Base-by-base conservation (phyloP, 2,797 vertebrate genomes). In the Amblyopsis hoosieri region DNA sequence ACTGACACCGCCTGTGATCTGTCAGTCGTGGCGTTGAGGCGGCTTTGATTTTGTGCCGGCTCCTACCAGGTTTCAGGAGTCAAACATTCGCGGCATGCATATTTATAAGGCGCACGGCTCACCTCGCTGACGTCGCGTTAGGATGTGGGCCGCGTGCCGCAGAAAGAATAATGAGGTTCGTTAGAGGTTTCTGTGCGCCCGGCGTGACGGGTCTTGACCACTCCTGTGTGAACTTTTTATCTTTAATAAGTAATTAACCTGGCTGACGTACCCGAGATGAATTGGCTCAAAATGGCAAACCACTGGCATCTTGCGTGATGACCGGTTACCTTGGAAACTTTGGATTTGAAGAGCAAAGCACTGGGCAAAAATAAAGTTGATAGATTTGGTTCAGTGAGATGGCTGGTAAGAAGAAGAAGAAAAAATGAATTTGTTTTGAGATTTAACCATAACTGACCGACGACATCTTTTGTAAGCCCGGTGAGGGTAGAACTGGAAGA, bases 311-410 rank as follows among this genome's bases (percentile, higher is more conserved):
- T 81, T 72, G 23, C 72, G 75, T 75, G 73, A 73, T 76, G 65
- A 60, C 62, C 67, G 75, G 89, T 92, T 90, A 68, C 86, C 82
- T 84, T 90, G 85, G 88, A 90, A 91, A 91, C 85, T 67, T 81
- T 69, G 66, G 64, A 82, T 80, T 84, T 67, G 69, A 79, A 78
- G 66, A 48, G 60, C 47, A 13, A 73, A 82, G 75, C 19, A 47
- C 31, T 54, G 60, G 72, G 67, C 73, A 73, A 82, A 84, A 62
- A 85, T 83, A 74, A 85, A 83, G 73, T 80, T 85, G 29, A 72
- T 55, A 69, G 66, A 60, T 83, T 83, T 59, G 60, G 70, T 67
- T 82, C 63, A 69, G 67, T 42, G 54, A 66, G 66, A 19, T 50
- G 69, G 33, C 33, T 9, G 33, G 5, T 6, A 37, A 37, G 33